A percentile compares a stretch with the other conserved stretches of the same genome.
These are phyloP conservation scores for Gnathonemus echidnorhynchus DNA, from an alignment of 2,113 vertebrate species.

Conservation along the genomic window DNA sequence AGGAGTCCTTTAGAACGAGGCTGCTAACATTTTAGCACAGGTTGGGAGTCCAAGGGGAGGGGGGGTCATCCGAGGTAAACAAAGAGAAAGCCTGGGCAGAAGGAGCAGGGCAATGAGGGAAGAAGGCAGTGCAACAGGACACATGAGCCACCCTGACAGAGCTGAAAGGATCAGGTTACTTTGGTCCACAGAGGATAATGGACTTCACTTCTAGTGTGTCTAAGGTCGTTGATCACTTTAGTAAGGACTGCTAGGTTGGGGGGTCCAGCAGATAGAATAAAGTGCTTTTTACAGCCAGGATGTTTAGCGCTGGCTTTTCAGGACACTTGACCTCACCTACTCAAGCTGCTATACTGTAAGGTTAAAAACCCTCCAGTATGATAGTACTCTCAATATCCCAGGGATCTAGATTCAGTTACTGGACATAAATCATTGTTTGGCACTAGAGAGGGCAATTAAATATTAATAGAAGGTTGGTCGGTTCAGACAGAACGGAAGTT, in stretches of 20 bases:
- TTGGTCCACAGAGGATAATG: not conserved
- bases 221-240: not conserved
- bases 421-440: not conserved
- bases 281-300: not conserved
- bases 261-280: not conserved
- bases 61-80: not conserved
- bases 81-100: not conserved
- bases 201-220: not conserved
- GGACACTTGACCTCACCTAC: not conserved
- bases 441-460: not conserved
- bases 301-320: not conserved
- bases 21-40: not conserved
- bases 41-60: not conserved
- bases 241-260: not conserved
- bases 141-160: not conserved
- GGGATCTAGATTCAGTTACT: not conserved
- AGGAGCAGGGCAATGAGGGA: not conserved
- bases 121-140: not conserved
- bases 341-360: not conserved
- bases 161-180: not conserved
- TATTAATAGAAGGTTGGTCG: not conserved
- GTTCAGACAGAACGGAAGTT: not conserved
- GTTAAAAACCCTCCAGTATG: not conserved
- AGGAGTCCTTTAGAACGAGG: not conserved
- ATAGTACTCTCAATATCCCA: not conserved